Percentiles rank a stretch among this genome's conserved stretches.
Conservation (phyloP, 2,888 invertebrate species). For the Punctoribates punctum region DNA sequence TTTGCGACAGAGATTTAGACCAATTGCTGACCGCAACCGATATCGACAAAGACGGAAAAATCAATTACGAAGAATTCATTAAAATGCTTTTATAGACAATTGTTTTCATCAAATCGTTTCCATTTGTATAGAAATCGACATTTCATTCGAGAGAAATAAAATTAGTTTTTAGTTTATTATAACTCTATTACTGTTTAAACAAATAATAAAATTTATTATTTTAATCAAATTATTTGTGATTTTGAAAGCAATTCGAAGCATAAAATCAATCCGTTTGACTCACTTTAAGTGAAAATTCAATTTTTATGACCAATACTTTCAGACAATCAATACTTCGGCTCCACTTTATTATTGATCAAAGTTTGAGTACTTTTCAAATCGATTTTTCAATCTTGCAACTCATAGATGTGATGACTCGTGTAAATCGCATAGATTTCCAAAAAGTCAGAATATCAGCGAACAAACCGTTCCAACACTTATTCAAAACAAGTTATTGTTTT, state of each 20-base stretch:
- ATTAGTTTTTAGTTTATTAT: conserved; percentile 12
- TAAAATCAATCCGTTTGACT: not conserved
- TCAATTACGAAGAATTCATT: conserved; percentile 67
- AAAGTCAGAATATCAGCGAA: no score
- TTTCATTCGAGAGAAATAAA: not conserved
- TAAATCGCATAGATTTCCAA: no score
- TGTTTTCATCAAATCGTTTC: not conserved
- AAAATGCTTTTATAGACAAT: conserved; percentile 33
- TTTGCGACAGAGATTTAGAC: conserved; percentile 70
- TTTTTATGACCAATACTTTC: no score
- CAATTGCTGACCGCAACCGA: conserved; percentile 71
- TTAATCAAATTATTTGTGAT: not conserved
- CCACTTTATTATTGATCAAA: no score
- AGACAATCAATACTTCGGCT: no score
- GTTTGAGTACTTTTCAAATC: no score
- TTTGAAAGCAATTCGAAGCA: not conserved
- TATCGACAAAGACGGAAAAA: conserved; percentile 72
- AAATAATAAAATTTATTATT: not conserved
- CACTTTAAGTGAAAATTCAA: no score
- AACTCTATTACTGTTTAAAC: not conserved
- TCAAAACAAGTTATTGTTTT: no score
- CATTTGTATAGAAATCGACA: not conserved
- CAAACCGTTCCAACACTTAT: no score
- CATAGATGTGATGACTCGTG: no score
- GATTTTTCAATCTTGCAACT: no score